Evolutionary conservation across 2,113 vertebrate genomes (phyloP).

Genomic region (Baryphthengus martii): DNA sequence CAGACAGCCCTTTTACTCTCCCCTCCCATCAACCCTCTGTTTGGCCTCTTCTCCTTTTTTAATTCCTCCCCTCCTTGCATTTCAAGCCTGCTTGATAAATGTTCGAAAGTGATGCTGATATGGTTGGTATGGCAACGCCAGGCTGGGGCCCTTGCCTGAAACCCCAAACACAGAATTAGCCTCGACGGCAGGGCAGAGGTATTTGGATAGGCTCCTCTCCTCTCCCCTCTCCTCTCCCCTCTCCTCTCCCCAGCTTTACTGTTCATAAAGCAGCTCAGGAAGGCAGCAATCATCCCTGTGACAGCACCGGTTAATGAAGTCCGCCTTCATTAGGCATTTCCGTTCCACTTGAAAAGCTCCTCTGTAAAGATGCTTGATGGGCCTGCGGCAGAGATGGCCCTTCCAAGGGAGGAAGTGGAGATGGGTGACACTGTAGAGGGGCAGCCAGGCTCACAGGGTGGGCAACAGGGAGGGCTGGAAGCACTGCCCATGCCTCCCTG

Average conservation of each 20-base stretch:
- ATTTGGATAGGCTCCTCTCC: background rate
- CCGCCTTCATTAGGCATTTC: conserved; percentile 31
- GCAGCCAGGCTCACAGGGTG: background rate
- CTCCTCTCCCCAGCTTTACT: background rate
- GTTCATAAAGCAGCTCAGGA: conserved; percentile 15
- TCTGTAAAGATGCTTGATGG: background rate
- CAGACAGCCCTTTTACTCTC: conserved; percentile 39
- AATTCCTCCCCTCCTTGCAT: background rate
- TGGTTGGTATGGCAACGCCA: conserved; percentile 58
- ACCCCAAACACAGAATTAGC: conserved; percentile 64
- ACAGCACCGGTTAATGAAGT: conserved; percentile 45
- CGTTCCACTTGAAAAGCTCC: conserved; percentile 53
- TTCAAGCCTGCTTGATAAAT: conserved; percentile 33
- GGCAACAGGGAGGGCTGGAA: background rate
- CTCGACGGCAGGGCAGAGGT: background rate
- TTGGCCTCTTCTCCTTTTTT: conserved; percentile 16
- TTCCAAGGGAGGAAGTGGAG: background rate
- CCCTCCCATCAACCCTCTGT: conserved; percentile 28
- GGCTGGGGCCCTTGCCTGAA: conserved; percentile 51
- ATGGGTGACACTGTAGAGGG: rapidly evolving
- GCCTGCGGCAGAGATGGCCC: background rate
- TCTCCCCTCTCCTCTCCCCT: background rate
- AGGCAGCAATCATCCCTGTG: conserved; percentile 57
- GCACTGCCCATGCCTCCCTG: rapidly evolving
- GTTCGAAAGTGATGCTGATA: conserved; percentile 56